phyloP scores from a whole-genome alignment of 2,888 invertebrate species.

The Pyralis farinalis region DNA sequence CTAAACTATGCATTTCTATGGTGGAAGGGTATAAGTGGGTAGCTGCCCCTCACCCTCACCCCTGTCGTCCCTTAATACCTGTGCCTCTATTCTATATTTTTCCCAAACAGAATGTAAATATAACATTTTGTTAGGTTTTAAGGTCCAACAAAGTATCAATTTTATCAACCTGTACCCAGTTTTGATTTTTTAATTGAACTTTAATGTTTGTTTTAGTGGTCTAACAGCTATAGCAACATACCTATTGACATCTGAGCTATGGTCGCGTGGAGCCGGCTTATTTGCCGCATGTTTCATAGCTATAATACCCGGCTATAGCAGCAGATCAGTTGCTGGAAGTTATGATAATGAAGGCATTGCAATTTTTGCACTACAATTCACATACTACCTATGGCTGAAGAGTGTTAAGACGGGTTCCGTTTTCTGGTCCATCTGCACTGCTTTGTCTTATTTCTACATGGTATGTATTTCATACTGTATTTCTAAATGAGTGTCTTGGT shows the following conservation, averaged over 20 bases:
- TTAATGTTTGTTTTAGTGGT: conserved; percentile 94
- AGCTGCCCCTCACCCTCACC: too few species aligned
- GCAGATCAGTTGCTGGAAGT: conserved; percentile 98
- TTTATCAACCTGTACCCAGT: too few species aligned
- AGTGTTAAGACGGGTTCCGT: conserved; percentile 98
- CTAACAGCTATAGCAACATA: conserved; percentile 98
- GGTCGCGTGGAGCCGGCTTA: conserved; percentile 97
- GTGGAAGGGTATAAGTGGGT: too few species aligned
- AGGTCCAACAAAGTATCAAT: too few species aligned
- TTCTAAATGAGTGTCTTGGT: too few species aligned
- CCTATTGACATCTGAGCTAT: conserved; percentile 97
- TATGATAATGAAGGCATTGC: conserved; percentile 99
- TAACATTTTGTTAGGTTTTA: too few species aligned
- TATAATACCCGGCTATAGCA: conserved; percentile 99
- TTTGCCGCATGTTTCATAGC: conserved; percentile 99
- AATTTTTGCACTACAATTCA: conserved; percentile 99
- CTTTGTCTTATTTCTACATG: conserved; percentile 99
- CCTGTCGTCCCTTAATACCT: too few species aligned
- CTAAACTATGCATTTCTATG: too few species aligned
- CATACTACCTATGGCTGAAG: conserved; percentile 98
- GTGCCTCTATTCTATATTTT: too few species aligned
- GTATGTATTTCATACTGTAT: conserved; percentile 82
- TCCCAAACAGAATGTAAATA: too few species aligned
- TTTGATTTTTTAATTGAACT: too few species aligned
- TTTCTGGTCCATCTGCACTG: conserved; percentile 96